Percentiles rank a stretch among this genome's conserved stretches.
phyloP scores from a whole-genome alignment of 2,888 invertebrate species.

The Sphinx pinastri region DNA sequence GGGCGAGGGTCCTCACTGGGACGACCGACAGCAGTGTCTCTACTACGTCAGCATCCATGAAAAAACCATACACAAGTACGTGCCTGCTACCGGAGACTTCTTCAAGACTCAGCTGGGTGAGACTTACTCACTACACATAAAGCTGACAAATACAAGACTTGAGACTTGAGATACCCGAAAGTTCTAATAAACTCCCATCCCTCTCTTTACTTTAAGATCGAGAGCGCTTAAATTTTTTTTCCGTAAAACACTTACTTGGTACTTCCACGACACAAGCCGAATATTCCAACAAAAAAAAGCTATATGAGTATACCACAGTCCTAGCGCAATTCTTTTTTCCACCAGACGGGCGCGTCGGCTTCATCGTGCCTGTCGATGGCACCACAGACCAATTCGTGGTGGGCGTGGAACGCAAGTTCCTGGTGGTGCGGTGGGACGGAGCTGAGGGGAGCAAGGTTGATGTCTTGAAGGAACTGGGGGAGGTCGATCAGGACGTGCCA shows the following conservation, averaged over 20 bases:
- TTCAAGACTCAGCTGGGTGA: conserved; percentile 80
- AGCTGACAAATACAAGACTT: too few species aligned
- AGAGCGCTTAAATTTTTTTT: too few species aligned
- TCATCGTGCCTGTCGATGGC: conserved; percentile 87
- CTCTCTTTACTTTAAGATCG: too few species aligned
- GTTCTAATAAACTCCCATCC: too few species aligned
- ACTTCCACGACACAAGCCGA: too few species aligned
- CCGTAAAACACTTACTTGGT: too few species aligned
- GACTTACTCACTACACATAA: conserved; percentile 39
- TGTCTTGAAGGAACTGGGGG: conserved; percentile 76
- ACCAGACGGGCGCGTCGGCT: conserved; percentile 71
- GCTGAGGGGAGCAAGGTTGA: conserved; percentile 71
- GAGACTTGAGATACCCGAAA: too few species aligned
- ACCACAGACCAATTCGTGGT: conserved; percentile 85
- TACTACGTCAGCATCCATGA: conserved; percentile 86
- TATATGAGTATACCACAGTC: too few species aligned
- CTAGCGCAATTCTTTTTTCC: not conserved
- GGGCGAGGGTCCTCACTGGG: conserved; percentile 90
- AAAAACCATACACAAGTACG: conserved; percentile 79
- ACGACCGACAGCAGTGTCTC: conserved; percentile 82
- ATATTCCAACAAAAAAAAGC: too few species aligned
- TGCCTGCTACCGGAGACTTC: conserved; percentile 72
- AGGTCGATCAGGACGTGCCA: conserved; percentile 83
- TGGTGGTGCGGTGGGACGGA: conserved; percentile 87
- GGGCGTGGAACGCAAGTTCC: conserved; percentile 85